Conservation (phyloP, 2,888 invertebrate species). For the Microctonus aethiopoides region DNA sequence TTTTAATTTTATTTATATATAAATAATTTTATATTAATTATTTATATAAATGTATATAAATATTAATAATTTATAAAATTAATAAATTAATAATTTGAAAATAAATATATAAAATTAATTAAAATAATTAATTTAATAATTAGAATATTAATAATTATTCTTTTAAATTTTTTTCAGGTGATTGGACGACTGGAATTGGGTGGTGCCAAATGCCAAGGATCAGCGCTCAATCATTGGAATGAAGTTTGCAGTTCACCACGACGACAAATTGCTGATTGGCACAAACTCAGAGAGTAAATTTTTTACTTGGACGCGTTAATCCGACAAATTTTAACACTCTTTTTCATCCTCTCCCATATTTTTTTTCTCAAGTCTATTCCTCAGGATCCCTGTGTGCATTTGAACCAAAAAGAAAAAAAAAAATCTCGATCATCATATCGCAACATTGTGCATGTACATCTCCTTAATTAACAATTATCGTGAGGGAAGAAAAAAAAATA, state of each 20-base stretch:
- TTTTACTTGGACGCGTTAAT: conserved; percentile 21
- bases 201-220: conserved; percentile 80
- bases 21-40: too few relatives aligned
- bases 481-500: conserved; percentile 20
- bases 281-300: conserved; percentile 90
- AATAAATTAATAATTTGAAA: too few relatives aligned
- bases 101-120: too few relatives aligned
- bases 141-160: too few relatives aligned
- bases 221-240: conserved; percentile 94
- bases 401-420: conserved; percentile 14
- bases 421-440: conserved; percentile 7
- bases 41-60: too few relatives aligned
- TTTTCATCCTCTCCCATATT: conserved; percentile 35
- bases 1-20: too few relatives aligned
- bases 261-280: conserved; percentile 99
- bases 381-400: conserved; percentile 36
- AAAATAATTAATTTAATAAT: conserved; percentile 8
- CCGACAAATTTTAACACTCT: conserved; percentile 10
- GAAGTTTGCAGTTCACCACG: conserved; percentile 97
- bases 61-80: too few relatives aligned
- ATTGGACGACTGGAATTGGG: conserved; percentile 96
- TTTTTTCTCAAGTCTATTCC: conserved; percentile 19
- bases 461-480: conserved; percentile 31
- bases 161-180: conserved; percentile 81
- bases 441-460: conserved; percentile 32